Base-by-base conservation (phyloP, 1,140 invertebrate genomes). In the Periplaneta americana region DNA sequence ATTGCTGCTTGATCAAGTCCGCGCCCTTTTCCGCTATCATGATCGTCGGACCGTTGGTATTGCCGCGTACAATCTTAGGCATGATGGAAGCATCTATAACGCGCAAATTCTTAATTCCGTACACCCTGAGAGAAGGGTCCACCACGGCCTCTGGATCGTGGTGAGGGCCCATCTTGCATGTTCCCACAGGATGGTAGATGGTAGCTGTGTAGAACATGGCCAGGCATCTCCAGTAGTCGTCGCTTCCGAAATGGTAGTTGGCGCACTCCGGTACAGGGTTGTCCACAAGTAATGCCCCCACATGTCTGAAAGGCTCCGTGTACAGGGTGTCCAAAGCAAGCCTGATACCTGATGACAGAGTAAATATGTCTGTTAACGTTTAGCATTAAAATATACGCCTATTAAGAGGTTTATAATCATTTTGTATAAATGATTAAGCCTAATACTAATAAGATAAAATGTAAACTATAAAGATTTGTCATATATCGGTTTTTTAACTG, bases 141-240 rank as follows among this genome's bases (percentile, higher is more conserved):
- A 98, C 97, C 0, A 98, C 97, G 0, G 96, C 95, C 6, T 93
- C 92, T 17, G 91, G 89, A 86, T 97, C 96, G 91, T 93, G 94
- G 76, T 93, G 92, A 0, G 95, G 94, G 0, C 97, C 97, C 97
- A 98, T 98, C 87, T 97, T 98, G 78, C 95, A 95, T 0, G 97
- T 98, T 0, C 96, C 96, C 0, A 96, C 93, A 0, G 96, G 95
- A 90, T 98, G 96, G 85, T 97, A 97, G 75, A 94, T 92, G 0
- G 96, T 97, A 1, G 91, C 92, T 0, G 94, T 94, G 82, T 96
- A 96, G 11, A 93, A 90, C 22, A 94, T 88, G 5, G 95, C 94
- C 93, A 96, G 95, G 84, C 96, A 97, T 84, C 95, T 94, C 92
- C 94, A 96, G 84, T 95, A 96, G 6, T 96, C 85, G 4, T 91